These are phyloP conservation scores for Trichogramma dendrolimi DNA, from an alignment of 2,888 invertebrate species.

Conservation along the genomic window DNA sequence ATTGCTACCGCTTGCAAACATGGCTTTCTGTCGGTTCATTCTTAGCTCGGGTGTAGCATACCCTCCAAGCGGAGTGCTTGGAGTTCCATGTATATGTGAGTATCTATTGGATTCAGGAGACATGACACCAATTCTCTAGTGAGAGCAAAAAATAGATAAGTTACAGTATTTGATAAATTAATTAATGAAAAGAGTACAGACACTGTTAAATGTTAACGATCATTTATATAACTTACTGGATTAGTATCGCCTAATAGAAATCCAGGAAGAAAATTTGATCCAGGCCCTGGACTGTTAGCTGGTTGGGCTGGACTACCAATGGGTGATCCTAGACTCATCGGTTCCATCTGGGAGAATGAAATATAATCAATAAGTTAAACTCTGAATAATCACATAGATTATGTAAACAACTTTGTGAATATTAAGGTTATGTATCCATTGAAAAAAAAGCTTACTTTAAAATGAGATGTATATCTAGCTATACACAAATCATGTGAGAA, in stretches of 20 bases:
- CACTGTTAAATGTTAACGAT: not conserved
- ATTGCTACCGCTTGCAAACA: constrained; percentile 43
- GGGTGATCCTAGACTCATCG: constrained; percentile 71
- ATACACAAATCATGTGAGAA: too few relatives aligned
- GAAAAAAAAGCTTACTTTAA: too few relatives aligned
- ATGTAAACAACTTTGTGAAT: too few relatives aligned
- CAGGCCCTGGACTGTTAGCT: constrained; percentile 59
- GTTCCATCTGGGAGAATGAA: constrained; percentile 62
- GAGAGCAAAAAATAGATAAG: constrained; percentile 16
- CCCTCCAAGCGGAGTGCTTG: constrained; percentile 38
- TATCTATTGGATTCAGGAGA: constrained; percentile 36
- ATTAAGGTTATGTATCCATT: too few relatives aligned
- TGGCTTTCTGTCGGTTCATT: constrained; percentile 46
- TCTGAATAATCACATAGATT: not conserved
- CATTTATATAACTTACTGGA: constrained; percentile 45
- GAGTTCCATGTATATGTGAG: constrained; percentile 30
- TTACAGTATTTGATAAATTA: not conserved
- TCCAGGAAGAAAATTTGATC: constrained; percentile 70
- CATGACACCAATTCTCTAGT: constrained; percentile 39
- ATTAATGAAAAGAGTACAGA: not conserved
- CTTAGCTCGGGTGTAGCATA: constrained; percentile 47
- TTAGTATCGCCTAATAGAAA: constrained; percentile 73
- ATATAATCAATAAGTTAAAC: not conserved
- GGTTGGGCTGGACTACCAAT: constrained; percentile 68
- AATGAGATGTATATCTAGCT: too few relatives aligned